Conservation (phyloP, 2,888 invertebrate species). For the Linnaemya vulpina region DNA sequence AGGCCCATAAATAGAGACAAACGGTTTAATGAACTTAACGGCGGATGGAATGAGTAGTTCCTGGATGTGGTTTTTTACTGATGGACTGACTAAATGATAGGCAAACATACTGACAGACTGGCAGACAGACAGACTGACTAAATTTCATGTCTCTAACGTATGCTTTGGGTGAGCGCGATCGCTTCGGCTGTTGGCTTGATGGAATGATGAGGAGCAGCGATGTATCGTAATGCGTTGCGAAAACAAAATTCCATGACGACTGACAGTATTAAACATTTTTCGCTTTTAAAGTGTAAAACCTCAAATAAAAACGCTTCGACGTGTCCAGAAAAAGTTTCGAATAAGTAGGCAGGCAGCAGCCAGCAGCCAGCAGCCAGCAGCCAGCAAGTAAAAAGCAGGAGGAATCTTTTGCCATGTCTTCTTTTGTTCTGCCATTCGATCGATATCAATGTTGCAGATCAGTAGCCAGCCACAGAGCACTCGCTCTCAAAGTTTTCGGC, state of each 20-base stretch:
- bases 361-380: conserved; percentile 46
- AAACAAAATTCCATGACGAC: conserved; percentile 81
- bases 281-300: conserved; percentile 65
- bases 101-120: neutral
- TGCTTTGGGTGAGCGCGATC: conserved; percentile 70
- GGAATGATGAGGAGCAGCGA: conserved; percentile 72
- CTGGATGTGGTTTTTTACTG: neutral
- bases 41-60: neutral
- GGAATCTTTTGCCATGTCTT: conserved; percentile 64
- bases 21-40: neutral
- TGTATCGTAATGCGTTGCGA: conserved; percentile 74
- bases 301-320: conserved; percentile 59
- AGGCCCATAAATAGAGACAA: neutral
- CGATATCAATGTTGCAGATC: conserved; percentile 65
- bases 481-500: conserved; percentile 58
- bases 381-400: conserved; percentile 47
- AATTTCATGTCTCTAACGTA: conserved; percentile 58
- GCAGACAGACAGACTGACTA: neutral
- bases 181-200: conserved; percentile 72
- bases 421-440: conserved; percentile 63
- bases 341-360: conserved; percentile 46
- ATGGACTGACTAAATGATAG: no score
- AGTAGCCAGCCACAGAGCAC: conserved; percentile 47
- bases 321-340: conserved; percentile 25
- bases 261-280: conserved; percentile 78